Evolutionary conservation across 2,797 vertebrate species (phyloP), one percentile per base, ranked within the genome.

Genomic region (Centropyge bicolor): DNA sequence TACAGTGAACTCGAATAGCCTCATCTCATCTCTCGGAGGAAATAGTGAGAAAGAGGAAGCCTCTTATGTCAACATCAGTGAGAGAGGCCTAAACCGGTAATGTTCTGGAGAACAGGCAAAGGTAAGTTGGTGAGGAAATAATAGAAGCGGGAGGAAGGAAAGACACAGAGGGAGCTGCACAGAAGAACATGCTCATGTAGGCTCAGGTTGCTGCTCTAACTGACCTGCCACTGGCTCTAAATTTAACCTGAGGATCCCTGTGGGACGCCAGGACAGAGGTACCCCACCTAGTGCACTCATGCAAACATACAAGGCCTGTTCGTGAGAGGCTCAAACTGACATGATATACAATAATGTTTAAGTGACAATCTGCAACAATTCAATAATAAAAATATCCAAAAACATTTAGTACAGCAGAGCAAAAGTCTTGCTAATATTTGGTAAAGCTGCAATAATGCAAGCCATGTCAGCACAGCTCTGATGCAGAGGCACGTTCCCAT

Each of bases 241-340:
- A 81, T 83, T 90, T 88, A 90, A 78, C 72, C 78, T 8, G n/a
- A 74, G 46, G 81, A 59, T 83, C 82, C 57, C 83, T 70, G 48
- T 38, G 41, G 74, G 69, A 77, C 48, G 14, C 51, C 13, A 16
- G 51, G 43, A 27, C 48, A 64, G 40, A 80, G 73, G 76, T 51
- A 67, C 55, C 51, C 68, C 71, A 16, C 60, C 49, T 31, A 56
- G 22, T 12, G 14, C 59, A 62, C 24, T 6, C 27, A 31, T 12
- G 65, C 45, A 35, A 67, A 57, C 22, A 52, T 13, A 35, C 55
- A 5, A 19, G 56, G 62, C 9, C 68, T 40, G 7, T 22, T n/a
- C 24, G 31, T 4, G n/a, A 43, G 40, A 17, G 14, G 41, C 5
- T 31, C n/a, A 20, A 7, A 8, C 14, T 51, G 64, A 76, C 38